phyloP scores from a whole-genome alignment of 30 jellyfish, hydroid and myxozoan genomes.

The Nemopilema nomurai region DNA sequence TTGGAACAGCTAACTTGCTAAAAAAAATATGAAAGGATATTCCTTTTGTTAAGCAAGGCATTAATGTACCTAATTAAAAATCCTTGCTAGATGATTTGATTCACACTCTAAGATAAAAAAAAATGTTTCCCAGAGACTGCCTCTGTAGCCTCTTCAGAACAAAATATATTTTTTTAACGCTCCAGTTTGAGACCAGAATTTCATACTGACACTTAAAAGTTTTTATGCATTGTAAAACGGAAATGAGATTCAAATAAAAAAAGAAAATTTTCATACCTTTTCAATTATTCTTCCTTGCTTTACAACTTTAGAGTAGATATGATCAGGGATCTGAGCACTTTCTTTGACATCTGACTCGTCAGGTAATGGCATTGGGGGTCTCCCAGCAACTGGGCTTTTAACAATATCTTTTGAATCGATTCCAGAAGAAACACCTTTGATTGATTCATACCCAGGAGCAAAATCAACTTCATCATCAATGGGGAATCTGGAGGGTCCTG shows the following conservation, averaged over 20 bases:
- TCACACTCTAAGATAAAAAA: no score
- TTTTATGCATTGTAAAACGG: no score
- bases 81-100: no score
- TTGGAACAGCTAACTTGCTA: neutral
- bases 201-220: neutral
- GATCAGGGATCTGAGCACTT: neutral
- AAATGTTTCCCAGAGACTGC: no score
- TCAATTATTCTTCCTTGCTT: constrained; percentile 18
- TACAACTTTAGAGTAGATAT: constrained; percentile 42
- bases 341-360: constrained; percentile 22
- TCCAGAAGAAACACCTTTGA: constrained; percentile 10
- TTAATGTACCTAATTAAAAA: no score
- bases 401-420: neutral
- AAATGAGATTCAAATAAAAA: no score
- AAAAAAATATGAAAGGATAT: no score
- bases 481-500: constrained; percentile 55
- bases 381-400: constrained; percentile 2
- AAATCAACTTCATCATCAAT: constrained; percentile 31
- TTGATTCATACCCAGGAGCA: constrained; percentile 49
- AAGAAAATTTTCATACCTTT: no score
- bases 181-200: no score
- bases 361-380: constrained; percentile 75
- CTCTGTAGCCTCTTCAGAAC: no score
- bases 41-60: no score
- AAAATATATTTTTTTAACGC: no score